Conservation (phyloP, 2,888 invertebrate genomes). For the Archips crataeganus region DNA sequence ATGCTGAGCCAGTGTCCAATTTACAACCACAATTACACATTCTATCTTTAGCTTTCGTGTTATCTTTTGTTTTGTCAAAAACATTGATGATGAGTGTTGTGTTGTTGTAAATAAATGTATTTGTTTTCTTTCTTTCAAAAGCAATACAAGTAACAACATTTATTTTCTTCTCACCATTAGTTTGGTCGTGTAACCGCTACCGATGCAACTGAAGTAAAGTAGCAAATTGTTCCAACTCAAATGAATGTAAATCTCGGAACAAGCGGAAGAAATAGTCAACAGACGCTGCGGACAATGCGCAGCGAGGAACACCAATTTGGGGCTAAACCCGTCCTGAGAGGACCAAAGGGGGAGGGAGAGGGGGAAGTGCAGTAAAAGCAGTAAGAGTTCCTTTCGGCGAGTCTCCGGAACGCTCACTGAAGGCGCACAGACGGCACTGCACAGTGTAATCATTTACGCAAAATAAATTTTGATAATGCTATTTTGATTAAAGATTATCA, state of each 20-base stretch:
- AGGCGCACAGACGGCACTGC: conserved; percentile 15
- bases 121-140: too few species aligned
- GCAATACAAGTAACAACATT: too few species aligned
- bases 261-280: conserved; percentile 4
- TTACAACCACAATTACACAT: too few species aligned
- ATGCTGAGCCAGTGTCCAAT: too few species aligned
- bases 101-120: too few species aligned
- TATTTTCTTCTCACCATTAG: too few species aligned
- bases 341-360: neutral
- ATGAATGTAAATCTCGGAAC: conserved; percentile 37
- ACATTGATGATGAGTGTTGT: too few species aligned
- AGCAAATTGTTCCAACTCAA: conserved; percentile 22
- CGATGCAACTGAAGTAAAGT: neutral
- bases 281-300: conserved; percentile 12
- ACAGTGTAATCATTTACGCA: neutral
- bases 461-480: too few species aligned
- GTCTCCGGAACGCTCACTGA: conserved; percentile 33
- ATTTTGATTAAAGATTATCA: too few species aligned
- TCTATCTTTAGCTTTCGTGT: too few species aligned
- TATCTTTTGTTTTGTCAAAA: too few species aligned
- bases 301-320: conserved; percentile 23
- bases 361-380: conserved; percentile 31
- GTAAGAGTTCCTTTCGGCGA: conserved; percentile 33
- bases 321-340: neutral
- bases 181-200: neutral